These are phyloP conservation scores for Hybos culiciformis DNA, from an alignment of 2,888 invertebrate species.

Conservation along the genomic window DNA sequence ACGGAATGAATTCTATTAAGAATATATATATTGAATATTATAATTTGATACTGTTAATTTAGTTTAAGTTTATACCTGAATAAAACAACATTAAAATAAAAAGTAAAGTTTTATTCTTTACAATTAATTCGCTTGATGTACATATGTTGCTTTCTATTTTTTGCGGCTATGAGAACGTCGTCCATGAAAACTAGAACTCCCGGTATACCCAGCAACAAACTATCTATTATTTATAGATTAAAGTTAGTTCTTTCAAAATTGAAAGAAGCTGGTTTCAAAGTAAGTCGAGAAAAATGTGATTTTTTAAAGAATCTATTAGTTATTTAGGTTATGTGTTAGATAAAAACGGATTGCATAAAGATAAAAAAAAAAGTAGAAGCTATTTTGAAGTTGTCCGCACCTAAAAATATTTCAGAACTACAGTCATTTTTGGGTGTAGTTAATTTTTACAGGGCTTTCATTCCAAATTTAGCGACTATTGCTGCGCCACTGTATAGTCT, in stretches of 20 bases:
- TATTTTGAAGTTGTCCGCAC: constrained; percentile 1
- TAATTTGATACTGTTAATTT: no score
- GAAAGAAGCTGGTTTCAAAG: constrained; percentile 12
- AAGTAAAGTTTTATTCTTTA: no score
- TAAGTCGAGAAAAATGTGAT: constrained; percentile 14
- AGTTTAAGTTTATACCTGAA: no score
- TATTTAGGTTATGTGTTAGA: constrained; percentile 17
- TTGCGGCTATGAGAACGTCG: constrained; percentile 20
- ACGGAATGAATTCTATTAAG: no score
- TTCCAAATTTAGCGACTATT: constrained; percentile 18
- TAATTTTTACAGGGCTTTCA: constrained; percentile 27
- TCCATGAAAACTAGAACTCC: constrained; percentile 12
- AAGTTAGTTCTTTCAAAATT: constrained; percentile 9
- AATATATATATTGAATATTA: no score
- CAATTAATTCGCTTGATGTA: no score
- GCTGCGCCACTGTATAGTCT: constrained; percentile 20
- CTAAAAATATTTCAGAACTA: constrained; percentile 4
- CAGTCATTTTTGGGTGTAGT: constrained; percentile 23
- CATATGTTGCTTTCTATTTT: neutral
- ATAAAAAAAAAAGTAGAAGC: constrained; percentile 4
- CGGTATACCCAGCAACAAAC: constrained; percentile 16
- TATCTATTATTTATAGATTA: constrained; percentile 16
- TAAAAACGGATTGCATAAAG: constrained; percentile 4
- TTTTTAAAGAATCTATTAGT: constrained; percentile 9
- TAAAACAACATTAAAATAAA: no score